These are phyloP conservation scores for Octonoba sinensis DNA, from an alignment of 2,888 invertebrate species.

Conservation along the genomic window DNA sequence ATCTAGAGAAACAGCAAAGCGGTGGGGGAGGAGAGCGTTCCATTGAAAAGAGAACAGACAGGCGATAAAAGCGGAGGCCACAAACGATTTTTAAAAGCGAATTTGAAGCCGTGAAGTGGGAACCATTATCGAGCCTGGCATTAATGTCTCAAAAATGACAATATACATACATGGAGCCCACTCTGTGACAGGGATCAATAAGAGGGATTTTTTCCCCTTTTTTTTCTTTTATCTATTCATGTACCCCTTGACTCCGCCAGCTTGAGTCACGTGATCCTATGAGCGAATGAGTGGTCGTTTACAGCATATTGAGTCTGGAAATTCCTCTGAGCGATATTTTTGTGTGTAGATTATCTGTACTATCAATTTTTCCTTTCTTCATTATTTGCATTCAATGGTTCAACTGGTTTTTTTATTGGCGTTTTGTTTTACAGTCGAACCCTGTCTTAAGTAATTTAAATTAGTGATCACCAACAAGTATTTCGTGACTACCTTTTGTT, in stretches of 20 bases:
- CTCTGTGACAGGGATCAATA: conserved; percentile 58
- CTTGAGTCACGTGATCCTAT: conserved; percentile 25
- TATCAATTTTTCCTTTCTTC: too few relatives aligned
- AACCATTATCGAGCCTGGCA: conserved; percentile 56
- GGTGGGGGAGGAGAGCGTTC: conserved; percentile 10
- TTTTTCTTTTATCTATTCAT: conserved; percentile 19
- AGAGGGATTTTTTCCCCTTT: conserved; percentile 35
- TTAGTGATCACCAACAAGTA: too few relatives aligned
- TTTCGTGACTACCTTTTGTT: too few relatives aligned
- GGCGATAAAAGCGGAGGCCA: conserved; percentile 57
- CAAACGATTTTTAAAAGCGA: conserved; percentile 63
- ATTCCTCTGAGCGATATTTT: conserved; percentile 11
- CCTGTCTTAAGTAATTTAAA: too few relatives aligned
- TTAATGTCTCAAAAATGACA: conserved; percentile 64
- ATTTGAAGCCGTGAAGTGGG: conserved; percentile 60
- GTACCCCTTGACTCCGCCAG: conserved; percentile 20
- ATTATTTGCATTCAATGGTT: too few relatives aligned
- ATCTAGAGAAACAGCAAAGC: conserved; percentile 14
- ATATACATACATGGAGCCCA: conserved; percentile 58
- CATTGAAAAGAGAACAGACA: conserved; percentile 48
- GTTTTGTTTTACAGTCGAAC: too few relatives aligned
- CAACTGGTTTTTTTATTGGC: too few relatives aligned
- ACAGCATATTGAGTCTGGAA: conserved; percentile 35
- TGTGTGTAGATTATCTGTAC: not conserved
- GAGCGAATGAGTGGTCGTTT: conserved; percentile 32